Base-by-base conservation (phyloP, 1,140 invertebrate species). In the Cataglyphis hispanica region DNA sequence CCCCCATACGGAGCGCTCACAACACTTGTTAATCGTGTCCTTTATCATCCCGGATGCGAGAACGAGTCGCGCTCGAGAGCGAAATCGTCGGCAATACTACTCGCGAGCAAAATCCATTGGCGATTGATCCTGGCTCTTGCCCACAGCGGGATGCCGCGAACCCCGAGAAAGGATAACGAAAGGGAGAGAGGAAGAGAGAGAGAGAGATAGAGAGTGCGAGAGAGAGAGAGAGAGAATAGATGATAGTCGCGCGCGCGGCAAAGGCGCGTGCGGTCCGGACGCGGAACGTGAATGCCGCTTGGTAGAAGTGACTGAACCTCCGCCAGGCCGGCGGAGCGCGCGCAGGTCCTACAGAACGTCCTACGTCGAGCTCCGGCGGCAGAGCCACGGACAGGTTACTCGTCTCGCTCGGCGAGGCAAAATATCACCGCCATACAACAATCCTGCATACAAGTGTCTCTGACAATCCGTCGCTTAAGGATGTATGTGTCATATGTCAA, bases 261-360 rank as follows among this genome's bases (percentile, higher is more conserved):
- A 90, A 89, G 88, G 89, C 72, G 88, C 88, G 88, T 84, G 88
- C 89, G 85, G 75, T 66, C 86, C 81, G 86, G 58, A 58, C 85
- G 37, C 86, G 88, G 85, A 87, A 89, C 86, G 88, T 89, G 88
- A 90, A 88, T 90, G 89, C 88, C 89, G 89, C 88, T 83, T 81
- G 60, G 80, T 84, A 66, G 86, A 85, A 70, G 67, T 63, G 75
- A 89, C 85, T 85, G 89, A 90, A 85, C 88, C 34, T 50, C 46
- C 86, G 63, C 43, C 86, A 64, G 70, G 58, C 58, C 53, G 86
- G 0, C 64, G 63, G 25, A 90, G 60, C 75, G 89, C 88, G 89
- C 88, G 89, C 89, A 90, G 81, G 89, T 67, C 88, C 88, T 87
- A 64, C 61, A 53, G 46, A 83, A 85, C 89, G 70, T 87, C 86